Percentiles rank a stretch among this genome's conserved stretches.
Conservation (phyloP, 2,113 vertebrate genomes). For the Syngnathoides biaculeatus region DNA sequence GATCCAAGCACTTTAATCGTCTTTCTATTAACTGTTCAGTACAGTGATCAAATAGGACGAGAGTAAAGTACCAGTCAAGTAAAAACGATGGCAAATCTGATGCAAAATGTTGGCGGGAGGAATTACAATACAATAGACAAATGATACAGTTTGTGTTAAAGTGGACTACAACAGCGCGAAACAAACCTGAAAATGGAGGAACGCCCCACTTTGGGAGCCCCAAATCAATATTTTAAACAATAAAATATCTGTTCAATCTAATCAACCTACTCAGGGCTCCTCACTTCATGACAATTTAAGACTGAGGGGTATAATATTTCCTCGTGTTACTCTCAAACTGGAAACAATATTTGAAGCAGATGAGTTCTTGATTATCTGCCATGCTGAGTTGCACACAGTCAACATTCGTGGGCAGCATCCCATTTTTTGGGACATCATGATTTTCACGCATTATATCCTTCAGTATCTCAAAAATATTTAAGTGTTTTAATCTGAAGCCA, state of each 20-base stretch:
- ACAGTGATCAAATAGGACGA: neutral
- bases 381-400: constrained; percentile 10
- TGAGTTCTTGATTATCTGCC: neutral
- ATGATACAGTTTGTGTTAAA: too few relatives aligned
- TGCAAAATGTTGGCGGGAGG: neutral
- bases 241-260: neutral
- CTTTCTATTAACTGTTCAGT: neutral
- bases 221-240: neutral
- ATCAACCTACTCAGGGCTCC: neutral
- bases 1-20: neutral
- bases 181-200: neutral
- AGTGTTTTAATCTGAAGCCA: too few relatives aligned
- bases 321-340: neutral
- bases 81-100: neutral
- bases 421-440: too few relatives aligned
- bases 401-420: too few relatives aligned
- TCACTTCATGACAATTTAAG: neutral
- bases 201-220: neutral
- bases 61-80: neutral
- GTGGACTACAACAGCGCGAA: too few relatives aligned
- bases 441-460: too few relatives aligned
- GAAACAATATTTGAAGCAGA: neutral
- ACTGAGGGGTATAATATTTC: neutral
- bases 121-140: neutral
- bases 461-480: too few relatives aligned